These are phyloP conservation scores for Mesocentrotus franciscanus DNA, from an alignment of 53 echinoderm and acorn worm genomes.

Conservation along the genomic window DNA sequence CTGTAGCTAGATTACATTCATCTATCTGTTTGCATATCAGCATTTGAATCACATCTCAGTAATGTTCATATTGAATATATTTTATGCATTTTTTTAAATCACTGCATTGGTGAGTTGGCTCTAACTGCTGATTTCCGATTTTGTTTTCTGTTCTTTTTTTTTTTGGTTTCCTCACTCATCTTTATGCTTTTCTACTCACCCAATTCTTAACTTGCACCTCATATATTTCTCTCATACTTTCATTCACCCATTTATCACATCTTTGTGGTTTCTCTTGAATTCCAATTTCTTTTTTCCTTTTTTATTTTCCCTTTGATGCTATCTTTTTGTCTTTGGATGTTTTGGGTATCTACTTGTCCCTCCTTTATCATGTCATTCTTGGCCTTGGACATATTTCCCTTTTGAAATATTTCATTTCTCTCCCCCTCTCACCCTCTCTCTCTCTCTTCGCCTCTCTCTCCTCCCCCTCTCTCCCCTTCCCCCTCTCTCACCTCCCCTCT, in stretches of 20 bases:
- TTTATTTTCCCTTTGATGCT: neutral
- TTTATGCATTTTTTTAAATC: constrained; percentile 38
- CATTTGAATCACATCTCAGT: constrained; percentile 27
- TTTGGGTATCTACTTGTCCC: neutral
- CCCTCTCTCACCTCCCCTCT: neutral
- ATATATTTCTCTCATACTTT: neutral
- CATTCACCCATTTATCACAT: neutral
- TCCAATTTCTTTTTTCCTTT: neutral
- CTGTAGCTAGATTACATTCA: constrained; percentile 31
- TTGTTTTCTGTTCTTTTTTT: constrained; percentile 33
- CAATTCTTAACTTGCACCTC: neutral
- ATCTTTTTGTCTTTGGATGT: neutral
- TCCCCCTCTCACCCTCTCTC: neutral
- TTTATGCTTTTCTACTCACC: neutral
- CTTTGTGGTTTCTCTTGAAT: neutral
- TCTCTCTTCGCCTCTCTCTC: neutral
- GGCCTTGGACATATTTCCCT: neutral
- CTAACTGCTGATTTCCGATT: constrained; percentile 38
- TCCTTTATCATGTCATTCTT: neutral
- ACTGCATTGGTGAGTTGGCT: constrained; percentile 63
- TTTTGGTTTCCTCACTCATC: constrained; percentile 41
- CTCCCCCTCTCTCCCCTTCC: no score
- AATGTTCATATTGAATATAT: constrained; percentile 25
- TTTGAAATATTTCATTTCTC: neutral
- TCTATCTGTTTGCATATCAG: constrained; percentile 18